A percentile compares a stretch with the other conserved stretches of the same genome.
Evolutionary conservation across 2,888 invertebrate genomes (phyloP).

Genomic region (Dascillus cervinus): DNA sequence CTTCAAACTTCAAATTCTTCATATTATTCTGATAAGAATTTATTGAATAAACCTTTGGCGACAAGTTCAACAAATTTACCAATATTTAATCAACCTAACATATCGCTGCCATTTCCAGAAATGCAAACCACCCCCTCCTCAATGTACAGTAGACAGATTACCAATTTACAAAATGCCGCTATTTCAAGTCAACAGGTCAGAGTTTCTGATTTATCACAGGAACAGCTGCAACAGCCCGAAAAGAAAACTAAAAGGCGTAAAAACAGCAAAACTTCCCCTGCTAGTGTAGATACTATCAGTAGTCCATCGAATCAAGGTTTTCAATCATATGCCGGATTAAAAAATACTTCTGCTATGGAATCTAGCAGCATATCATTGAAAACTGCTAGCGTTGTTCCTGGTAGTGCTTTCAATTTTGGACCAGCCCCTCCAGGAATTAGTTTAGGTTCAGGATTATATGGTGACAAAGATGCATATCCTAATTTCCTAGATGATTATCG

Average conservation of each 20-base stretch:
- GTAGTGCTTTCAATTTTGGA: constrained; percentile 80
- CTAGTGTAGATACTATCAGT: constrained; percentile 14
- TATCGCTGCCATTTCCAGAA: constrained; percentile 31
- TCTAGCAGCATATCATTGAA: constrained; percentile 53
- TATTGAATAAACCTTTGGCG: constrained; percentile 32
- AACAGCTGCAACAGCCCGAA: constrained; percentile 21
- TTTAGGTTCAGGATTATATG: constrained; percentile 50
- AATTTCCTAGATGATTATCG: constrained; percentile 64
- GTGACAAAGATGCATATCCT: constrained; percentile 58
- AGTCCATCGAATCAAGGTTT: constrained; percentile 43
- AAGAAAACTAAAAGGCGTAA: constrained; percentile 33
- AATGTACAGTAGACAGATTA: constrained; percentile 32
- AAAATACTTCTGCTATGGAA: constrained; percentile 36
- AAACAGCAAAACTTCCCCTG: constrained; percentile 17
- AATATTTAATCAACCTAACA: constrained; percentile 36
- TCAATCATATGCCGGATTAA: constrained; percentile 52
- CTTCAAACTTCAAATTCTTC: constrained; percentile 43
- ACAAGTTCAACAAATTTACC: constrained; percentile 30
- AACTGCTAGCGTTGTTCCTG: constrained; percentile 65
- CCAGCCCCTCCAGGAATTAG: constrained; percentile 55
- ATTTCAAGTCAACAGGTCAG: constrained; percentile 9
- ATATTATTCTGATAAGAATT: constrained; percentile 38
- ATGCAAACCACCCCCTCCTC: constrained; percentile 26
- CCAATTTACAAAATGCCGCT: constrained; percentile 28
- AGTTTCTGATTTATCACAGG: constrained; percentile 9